A percentile compares a stretch with the other conserved stretches of the same genome.
Evolutionary conservation across 2,888 invertebrate genomes (phyloP).

Genomic region (Drosophila nr. perissopoda): DNA sequence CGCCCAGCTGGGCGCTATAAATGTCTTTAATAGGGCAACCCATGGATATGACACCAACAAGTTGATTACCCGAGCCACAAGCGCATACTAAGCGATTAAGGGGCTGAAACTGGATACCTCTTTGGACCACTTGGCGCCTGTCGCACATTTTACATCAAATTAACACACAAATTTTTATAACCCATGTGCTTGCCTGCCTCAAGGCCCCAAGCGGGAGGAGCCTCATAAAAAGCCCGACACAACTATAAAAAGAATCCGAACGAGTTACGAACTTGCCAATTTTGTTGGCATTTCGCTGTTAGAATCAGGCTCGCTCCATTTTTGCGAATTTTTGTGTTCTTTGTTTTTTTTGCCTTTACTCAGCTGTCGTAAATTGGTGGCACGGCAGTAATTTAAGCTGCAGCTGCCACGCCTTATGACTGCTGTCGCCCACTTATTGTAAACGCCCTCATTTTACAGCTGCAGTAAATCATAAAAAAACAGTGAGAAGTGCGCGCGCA

Average conservation of each 20-base stretch:
- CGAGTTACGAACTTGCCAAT: constrained; percentile 72
- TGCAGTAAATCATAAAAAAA: constrained; percentile 69
- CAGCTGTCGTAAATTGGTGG: constrained; percentile 66
- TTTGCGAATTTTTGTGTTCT: constrained; percentile 16
- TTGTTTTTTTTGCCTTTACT: constrained; percentile 5
- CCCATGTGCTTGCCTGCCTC: constrained; percentile 39
- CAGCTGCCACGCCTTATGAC: constrained; percentile 37
- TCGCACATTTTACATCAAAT: constrained; percentile 73
- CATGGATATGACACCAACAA: constrained; percentile 20
- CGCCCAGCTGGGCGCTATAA: not conserved
- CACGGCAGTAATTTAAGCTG: constrained; percentile 58
- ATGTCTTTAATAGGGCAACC: not conserved
- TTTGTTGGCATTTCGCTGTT: constrained; percentile 50
- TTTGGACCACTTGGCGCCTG: constrained; percentile 54
- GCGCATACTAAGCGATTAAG: constrained; percentile 47
- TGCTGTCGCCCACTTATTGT: constrained; percentile 41
- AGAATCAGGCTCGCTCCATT: constrained; percentile 2
- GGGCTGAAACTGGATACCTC: constrained; percentile 21
- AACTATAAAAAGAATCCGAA: constrained; percentile 78
- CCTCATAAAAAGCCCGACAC: constrained; percentile 63
- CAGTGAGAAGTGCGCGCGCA: constrained; percentile 37
- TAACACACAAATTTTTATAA: constrained; percentile 75
- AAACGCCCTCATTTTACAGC: constrained; percentile 64
- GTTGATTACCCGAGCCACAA: constrained; percentile 27
- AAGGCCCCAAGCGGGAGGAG: constrained; percentile 3